Conservation (phyloP, 2,888 invertebrate genomes). For the Hedychridium roseum region DNA sequence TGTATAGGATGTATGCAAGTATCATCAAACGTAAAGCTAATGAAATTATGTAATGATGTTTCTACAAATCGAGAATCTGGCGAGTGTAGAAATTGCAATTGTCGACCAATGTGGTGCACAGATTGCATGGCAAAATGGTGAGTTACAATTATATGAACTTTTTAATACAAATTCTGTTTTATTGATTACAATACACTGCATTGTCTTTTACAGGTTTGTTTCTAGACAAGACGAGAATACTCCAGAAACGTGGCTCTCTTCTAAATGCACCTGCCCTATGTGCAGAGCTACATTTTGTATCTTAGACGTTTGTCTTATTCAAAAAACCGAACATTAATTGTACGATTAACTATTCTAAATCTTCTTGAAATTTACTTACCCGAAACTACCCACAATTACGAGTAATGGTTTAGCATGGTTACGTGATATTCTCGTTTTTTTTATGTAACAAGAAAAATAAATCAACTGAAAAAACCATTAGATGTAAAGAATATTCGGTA, state of each 20-base stretch:
- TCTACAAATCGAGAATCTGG: slow-evolving; percentile 59
- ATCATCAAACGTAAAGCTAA: slow-evolving; percentile 80
- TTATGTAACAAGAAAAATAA: not conserved
- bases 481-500: not conserved
- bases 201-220: slow-evolving; percentile 72
- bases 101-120: slow-evolving; percentile 90
- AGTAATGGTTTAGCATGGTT: no score
- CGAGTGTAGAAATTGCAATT: slow-evolving; percentile 72
- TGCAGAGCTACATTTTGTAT: slow-evolving; percentile 87
- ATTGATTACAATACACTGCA: slow-evolving; percentile 7
- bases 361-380: not conserved
- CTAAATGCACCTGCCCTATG: slow-evolving; percentile 87
- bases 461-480: not conserved
- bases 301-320: slow-evolving; percentile 72
- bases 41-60: slow-evolving; percentile 71
- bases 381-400: no score
- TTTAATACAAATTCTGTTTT: not conserved
- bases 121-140: slow-evolving; percentile 85
- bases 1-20: slow-evolving; percentile 91
- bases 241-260: slow-evolving; percentile 80
- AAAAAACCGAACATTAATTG: slow-evolving; percentile 21
- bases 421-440: not conserved
- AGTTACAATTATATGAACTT: slow-evolving; percentile 25
- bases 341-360: not conserved
- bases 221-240: slow-evolving; percentile 77